Evolutionary conservation across 1,140 invertebrate species (phyloP).

Genomic region (Drosophila jambulina): DNA sequence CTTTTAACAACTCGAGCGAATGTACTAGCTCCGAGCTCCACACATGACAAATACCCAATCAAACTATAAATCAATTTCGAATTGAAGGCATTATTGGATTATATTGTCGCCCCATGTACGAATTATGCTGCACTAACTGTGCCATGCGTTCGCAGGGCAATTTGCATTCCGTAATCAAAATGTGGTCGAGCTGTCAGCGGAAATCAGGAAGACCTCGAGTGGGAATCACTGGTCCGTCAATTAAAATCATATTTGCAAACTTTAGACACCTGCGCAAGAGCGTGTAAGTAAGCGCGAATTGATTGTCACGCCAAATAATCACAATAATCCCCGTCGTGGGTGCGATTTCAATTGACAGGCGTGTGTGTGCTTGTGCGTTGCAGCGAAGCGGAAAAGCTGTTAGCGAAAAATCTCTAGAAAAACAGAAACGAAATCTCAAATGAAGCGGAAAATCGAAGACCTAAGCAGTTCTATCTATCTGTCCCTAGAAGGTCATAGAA

Average conservation of each 20-base stretch:
- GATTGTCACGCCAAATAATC: conserved; percentile 22
- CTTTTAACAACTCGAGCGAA: neutral
- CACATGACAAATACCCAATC: neutral
- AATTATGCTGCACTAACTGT: neutral
- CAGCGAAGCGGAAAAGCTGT: conserved; percentile 42
- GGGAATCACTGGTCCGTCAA: conserved; percentile 7
- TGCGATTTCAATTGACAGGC: conserved; percentile 21
- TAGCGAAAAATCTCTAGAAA: neutral
- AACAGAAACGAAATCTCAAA: conserved; percentile 10
- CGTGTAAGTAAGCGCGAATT: conserved; percentile 13
- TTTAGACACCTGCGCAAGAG: neutral
- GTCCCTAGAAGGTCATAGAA: neutral
- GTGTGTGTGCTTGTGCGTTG: neutral
- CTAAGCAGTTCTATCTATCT: too few relatives aligned
- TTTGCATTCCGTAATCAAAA: conserved; percentile 7
- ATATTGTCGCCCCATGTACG: neutral
- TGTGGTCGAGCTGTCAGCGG: neutral
- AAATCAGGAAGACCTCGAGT: neutral
- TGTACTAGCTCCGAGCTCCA: neutral
- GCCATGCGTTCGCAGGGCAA: neutral
- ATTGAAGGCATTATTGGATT: neutral
- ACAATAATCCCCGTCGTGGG: conserved; percentile 10
- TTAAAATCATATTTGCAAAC: conserved; percentile 23
- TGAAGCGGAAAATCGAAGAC: conserved; percentile 3
- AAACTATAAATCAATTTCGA: neutral